Base-by-base conservation (phyloP, 2,888 invertebrate species). In the Oligia fasciuncula region DNA sequence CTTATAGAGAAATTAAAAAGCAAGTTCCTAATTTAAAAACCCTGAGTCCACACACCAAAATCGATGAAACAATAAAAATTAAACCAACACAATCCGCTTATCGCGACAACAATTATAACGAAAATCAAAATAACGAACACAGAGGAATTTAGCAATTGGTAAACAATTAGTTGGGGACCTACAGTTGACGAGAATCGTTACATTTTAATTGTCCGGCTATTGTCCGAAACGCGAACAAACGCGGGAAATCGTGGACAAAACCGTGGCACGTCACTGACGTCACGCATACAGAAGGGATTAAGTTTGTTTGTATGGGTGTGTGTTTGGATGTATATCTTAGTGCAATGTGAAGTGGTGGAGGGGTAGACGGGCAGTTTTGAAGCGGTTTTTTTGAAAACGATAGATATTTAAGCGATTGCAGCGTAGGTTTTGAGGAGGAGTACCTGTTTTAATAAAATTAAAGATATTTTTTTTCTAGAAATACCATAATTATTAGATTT, bases 201-300 rank as follows among this genome's bases (percentile, higher is more conserved):
- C 85, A 85, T 82, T 89, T 86, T 85, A 89, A 86, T 82, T 86
- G 89, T 83, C 81, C 80, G 60, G 78, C 79, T 85, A 87, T 89
- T 86, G 89, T 88, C 84, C 83, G 80, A 76, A 77, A 76, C 70
- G 80, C 60, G 66, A 70, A 62, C 71, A 80, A 71, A 77, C 74
- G 81, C 73, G 68, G 46, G 19, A 67, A 81, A 73, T 62, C 70
- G 79, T 68, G 46, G 70, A n/a, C 62, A 76, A 40, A 80, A 79
- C 79, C 77, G 73, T 65, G 78, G 14, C 43, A 40, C 68, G 73
- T 68, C 67, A 81, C 83, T 13, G 40, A 40, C 68, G 73, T 68
- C 67, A 81, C 83, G 77, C 79, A 62, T 82, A 76, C 70, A 69
- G 51, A 71, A 77, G 87, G 87, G 86, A 89, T 86, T 88, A 88